Percentiles rank a stretch among this genome's conserved stretches.
phyloP scores from a whole-genome alignment of 2,888 invertebrate species.

The Lacanobia oleracea region DNA sequence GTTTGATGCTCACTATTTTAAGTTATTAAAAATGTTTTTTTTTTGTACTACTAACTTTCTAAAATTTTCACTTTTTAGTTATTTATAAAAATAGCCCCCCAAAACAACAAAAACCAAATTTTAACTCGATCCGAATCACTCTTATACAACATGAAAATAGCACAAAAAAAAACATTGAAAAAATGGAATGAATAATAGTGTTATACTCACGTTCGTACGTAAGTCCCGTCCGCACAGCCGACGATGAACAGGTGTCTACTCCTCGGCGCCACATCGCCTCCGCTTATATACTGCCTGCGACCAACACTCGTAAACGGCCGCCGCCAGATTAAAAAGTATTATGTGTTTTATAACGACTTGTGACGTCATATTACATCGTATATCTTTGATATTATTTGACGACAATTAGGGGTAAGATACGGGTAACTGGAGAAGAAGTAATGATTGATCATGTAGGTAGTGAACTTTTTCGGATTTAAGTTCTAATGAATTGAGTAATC shows the following conservation, averaged over 20 bases:
- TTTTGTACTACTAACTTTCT: not conserved
- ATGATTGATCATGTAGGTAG: not conserved
- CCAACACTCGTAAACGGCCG: slow-evolving; percentile 56
- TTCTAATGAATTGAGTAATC: too few relatives aligned
- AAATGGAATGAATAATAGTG: slow-evolving; percentile 15
- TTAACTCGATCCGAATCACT: fast-evolving
- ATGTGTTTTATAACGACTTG: slow-evolving; percentile 65
- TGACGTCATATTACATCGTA: slow-evolving; percentile 59
- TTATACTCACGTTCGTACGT: slow-evolving; percentile 59
- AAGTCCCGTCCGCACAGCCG: slow-evolving; percentile 58
- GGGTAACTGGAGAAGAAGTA: not conserved
- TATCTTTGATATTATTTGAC: slow-evolving; percentile 41
- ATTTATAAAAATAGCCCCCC: not conserved
- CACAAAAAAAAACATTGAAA: not conserved
- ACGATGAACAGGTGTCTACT: slow-evolving; percentile 70
- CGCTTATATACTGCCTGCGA: slow-evolving; percentile 64
- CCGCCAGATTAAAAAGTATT: slow-evolving; percentile 68
- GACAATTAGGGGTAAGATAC: slow-evolving; percentile 21
- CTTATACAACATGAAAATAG: not conserved
- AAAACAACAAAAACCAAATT: not conserved
- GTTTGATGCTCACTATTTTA: too few relatives aligned
- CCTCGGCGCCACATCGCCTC: slow-evolving; percentile 22
- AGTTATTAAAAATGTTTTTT: not conserved
- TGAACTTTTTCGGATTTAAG: not conserved
- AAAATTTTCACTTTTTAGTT: not conserved